Evolutionary conservation across 2,888 invertebrate species (phyloP), one percentile per base, ranked within the genome.

Genomic region (Andrena flavipes): DNA sequence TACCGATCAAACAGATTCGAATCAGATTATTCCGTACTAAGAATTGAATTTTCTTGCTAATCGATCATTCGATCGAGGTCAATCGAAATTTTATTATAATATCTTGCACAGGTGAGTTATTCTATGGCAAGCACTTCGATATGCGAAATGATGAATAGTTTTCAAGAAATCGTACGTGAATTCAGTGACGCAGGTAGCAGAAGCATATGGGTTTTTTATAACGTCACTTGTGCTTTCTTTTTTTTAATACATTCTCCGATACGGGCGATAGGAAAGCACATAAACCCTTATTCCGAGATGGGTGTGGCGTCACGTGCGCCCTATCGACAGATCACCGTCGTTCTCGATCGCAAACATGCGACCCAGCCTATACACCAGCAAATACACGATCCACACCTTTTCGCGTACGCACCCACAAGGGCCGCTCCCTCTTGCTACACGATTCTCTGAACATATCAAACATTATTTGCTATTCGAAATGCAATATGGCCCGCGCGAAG

Each of bases 261-360:
- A 20, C 13, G 26, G 16, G 29, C 49, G 70, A 77, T 75, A 71
- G 62, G 33, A 67, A 76, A 76, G 59, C 49, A 70, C 20, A 63
- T 10, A 42, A 74, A 76, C 60, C 10, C 62, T 76, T 62, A 68
- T 83, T 86, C 73, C 16, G 16, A 48, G 16, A 26, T 80, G 80
- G 87, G 87, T 65, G 87, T 71, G 87, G 85, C 79, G 20, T 88
- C 73, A 76, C 83, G 74, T 83, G 77, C 63, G 59, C 26, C 29
- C 60, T 81, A 79, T 88, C 84, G 70, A 68, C 62, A 54, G 62
- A 83, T 84, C 76, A 72, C 76, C 79, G 23, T 80, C 64, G 77
- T 86, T 82, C 68, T 64, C 76, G 76, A 76, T 86, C 29, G 78
- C 82, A 82, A 84, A 88, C 88, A 81, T 78, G 75, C 73, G 71